Evolutionary conservation across 2,888 invertebrate species (phyloP), one percentile per base, ranked within the genome.

Genomic region (Protodeltote pygarga): DNA sequence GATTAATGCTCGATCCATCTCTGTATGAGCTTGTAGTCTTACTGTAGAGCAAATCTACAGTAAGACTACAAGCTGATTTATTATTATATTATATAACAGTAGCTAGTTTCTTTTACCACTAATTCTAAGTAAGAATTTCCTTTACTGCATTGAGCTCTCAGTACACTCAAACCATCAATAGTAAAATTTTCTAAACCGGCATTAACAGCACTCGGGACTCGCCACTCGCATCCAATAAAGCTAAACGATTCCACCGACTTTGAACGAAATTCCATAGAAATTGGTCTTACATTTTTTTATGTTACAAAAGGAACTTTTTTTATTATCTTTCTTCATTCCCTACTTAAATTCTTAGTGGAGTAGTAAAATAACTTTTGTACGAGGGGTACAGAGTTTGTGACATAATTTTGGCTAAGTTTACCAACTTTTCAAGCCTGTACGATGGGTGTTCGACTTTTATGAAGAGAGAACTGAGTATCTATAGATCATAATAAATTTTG

Each of bases 401-500:
- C 83, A 82, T 84, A 83, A 87, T 84, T 83, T 83, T 57, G 69
- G 61, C 59, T 49, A 71, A 79, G 73, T 73, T 77, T 62, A 44
- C 57, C 45, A 72, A 82, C 73, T 73, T 77, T 75, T 64, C 49
- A 53, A 28, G 53, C 45, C 62, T 49, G 49, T 34, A 49, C 42
- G 33, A 49, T 52, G 55, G 52, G 44, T 53, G 54, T 49, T 46
- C 44, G 58, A 58, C 60, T 65, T 74, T 80, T 76, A 79, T 71
- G 65, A 77, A 71, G 68, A 77, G 69, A 58, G 69, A 73, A 72
- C 69, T 55, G 53, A 62, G 74, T 81, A 83, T 85, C 81, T 76
- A 84, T 86, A 82, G 81, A 80, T 83, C 80, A 81, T 84, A 81
- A 84, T 84, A 85, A 83, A 85, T 84, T 84, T 75, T 53, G 51